Evolutionary conservation across 2,797 vertebrate species (phyloP).

Genomic region (Sardinella longiceps): DNA sequence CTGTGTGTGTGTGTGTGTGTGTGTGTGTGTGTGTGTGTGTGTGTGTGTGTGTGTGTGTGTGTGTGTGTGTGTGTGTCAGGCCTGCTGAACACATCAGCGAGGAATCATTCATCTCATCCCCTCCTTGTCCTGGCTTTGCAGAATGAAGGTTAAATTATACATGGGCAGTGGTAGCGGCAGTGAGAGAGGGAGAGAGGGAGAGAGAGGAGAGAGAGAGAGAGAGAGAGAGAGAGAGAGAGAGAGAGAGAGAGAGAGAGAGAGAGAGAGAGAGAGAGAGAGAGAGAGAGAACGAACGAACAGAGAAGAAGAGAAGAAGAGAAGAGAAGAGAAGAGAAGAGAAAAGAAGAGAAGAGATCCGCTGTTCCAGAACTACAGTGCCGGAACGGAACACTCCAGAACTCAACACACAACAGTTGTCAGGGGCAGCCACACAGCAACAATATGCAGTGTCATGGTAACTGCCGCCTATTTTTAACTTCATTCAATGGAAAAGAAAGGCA

Average conservation of each 20-base stretch:
- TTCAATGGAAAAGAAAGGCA: background rate
- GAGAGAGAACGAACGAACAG: too few species aligned
- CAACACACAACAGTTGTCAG: background rate
- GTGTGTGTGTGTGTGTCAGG: conserved; percentile 9
- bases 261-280: conserved; percentile 36
- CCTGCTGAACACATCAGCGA: background rate
- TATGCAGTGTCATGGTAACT: background rate
- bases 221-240: background rate
- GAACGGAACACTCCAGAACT: background rate
- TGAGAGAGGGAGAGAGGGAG: background rate
- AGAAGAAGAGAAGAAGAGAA: conserved; percentile 19
- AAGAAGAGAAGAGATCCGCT: background rate
- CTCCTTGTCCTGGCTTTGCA: background rate
- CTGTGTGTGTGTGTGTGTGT: background rate
- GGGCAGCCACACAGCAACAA: background rate
- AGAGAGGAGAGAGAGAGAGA: background rate
- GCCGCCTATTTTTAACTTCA: background rate
- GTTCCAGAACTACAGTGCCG: background rate
- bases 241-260: background rate
- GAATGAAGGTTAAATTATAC: conserved; percentile 18
- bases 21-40: conserved; percentile 10
- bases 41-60: conserved; percentile 16
- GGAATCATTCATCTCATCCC: background rate
- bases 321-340: conserved; percentile 30
- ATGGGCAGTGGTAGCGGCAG: background rate